phyloP scores from a whole-genome alignment of 2,113 vertebrate genomes.

The Prunella fulvescens region DNA sequence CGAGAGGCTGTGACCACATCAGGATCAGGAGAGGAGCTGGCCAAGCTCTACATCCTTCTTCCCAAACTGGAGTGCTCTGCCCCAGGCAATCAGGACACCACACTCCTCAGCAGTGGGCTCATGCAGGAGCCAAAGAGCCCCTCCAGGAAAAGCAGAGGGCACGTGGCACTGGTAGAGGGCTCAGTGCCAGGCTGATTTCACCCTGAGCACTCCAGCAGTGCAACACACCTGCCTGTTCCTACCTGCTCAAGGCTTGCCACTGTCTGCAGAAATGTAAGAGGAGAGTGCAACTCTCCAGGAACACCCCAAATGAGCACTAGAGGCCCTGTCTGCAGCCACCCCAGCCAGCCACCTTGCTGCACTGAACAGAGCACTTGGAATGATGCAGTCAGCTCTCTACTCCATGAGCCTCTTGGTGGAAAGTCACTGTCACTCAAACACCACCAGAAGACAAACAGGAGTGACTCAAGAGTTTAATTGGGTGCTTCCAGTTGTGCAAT shows the following conservation, averaged over 20 bases:
- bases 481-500: slow-evolving; percentile 40
- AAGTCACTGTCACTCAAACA: not conserved
- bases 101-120: fast-evolving
- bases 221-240: not conserved
- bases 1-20: not conserved
- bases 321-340: not conserved
- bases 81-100: not conserved
- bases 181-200: not conserved
- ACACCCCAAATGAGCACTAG: fast-evolving
- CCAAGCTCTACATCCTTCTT: not conserved
- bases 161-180: not conserved
- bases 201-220: fast-evolving
- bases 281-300: not conserved
- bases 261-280: not conserved
- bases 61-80: not conserved
- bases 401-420: not conserved
- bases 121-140: not conserved
- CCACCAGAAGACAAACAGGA: not conserved
- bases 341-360: not conserved
- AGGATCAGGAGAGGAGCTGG: not conserved
- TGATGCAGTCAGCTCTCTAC: fast-evolving
- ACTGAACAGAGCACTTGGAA: not conserved
- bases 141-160: not conserved
- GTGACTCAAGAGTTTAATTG: slow-evolving; percentile 19
- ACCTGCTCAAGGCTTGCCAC: not conserved